Base-by-base conservation (phyloP, 2,113 vertebrate species). In the Strix aluco region DNA sequence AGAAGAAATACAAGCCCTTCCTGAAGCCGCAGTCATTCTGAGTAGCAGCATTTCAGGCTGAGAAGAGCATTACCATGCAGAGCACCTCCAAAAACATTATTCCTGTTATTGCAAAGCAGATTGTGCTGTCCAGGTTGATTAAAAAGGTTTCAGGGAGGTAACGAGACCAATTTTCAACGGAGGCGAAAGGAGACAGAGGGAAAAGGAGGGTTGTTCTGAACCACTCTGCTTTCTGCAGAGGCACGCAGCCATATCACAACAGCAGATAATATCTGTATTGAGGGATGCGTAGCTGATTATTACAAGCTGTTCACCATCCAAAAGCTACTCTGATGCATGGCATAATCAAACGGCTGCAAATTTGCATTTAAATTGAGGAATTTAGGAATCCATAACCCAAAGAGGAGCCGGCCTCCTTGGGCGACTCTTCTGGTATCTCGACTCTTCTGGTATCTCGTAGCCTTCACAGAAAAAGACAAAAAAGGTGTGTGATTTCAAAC, bases 311-410 rank as follows among this genome's bases (percentile, higher is more conserved):
- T 95, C 70, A 5, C 12, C 5, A 0, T 63, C 75, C 59, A n/a
- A 73, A 82, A 92, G 71, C 85, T 54, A 42, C 85, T 59, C 71
- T 52, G 83, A 62, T 46, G 63, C 73, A 42, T 8, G 47, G 63
- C 38, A 38, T 27, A 27, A 92, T 77, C 75, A 69, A 86, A 62
- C 1, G 26, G 47, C 70, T 69, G 22, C 4, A 0, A 38, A 92
- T 89, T 52, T 79, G 85, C 94, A 94, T 86, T 89, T 82, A 58
- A 70, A 89, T 65, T 10, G 85, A 58, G 66, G 65, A 38, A 59
- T 59, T 94, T 5, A 29, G 27, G 80, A 69, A 69, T 10, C 71
- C 23, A 13, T 23, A 58, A 10, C 52, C 42, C 32, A 29, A 34
- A 77, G 58, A 72, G 57, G 32, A 51, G 13, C 2, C 0, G 29